Base-by-base conservation (phyloP, 2,797 vertebrate genomes). In the Aulostomus chinensis region DNA sequence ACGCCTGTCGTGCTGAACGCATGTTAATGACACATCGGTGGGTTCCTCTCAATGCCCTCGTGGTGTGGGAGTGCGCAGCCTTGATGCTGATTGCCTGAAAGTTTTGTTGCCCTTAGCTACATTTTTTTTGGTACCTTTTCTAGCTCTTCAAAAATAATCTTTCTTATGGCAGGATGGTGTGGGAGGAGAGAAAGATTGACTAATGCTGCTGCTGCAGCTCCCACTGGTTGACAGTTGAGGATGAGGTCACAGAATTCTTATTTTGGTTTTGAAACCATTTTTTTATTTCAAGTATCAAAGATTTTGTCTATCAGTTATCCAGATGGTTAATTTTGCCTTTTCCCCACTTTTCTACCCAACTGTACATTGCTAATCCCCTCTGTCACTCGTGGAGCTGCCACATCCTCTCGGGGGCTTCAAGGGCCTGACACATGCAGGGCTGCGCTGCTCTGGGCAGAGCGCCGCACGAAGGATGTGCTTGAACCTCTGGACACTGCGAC, bases 21-120 rank as follows among this genome's bases (percentile, higher is more conserved):
- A 46, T 34, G 31, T 37, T 49, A 58, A 56, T 31, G 39, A 42
- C 39, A 59, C 30, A 31, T 31, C 17, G 34, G 21, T 37, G 52
- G 46, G 40, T 42, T 57, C 26, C 26, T 31, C 17, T 31, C 20
- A 14, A 17, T 25, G 28, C 13, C 38, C 26, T 37, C 10, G 12
- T 20, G 15, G 17, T 26, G 54, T 40, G 22, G 58, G 30, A 61
- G 54, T 40, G 25, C 22, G 39, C 10, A 21, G 45, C 17, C 43
- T 58, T 24, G 12, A 15, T 47, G 34, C 49, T 46, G 24, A 45
- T 46, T 56, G 47, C 45, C 28, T 57, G 11, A 45, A 61, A 24
- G 24, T 64, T 72, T 53, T 17, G 39, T 58, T 68, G 72, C 63
- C 51, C 25, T 29, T 32, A 22, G 55, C 24, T 36, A 50, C 4